These are phyloP conservation scores for Amblyopsis rosae DNA, from an alignment of 2,113 vertebrate genomes.

Conservation along the genomic window DNA sequence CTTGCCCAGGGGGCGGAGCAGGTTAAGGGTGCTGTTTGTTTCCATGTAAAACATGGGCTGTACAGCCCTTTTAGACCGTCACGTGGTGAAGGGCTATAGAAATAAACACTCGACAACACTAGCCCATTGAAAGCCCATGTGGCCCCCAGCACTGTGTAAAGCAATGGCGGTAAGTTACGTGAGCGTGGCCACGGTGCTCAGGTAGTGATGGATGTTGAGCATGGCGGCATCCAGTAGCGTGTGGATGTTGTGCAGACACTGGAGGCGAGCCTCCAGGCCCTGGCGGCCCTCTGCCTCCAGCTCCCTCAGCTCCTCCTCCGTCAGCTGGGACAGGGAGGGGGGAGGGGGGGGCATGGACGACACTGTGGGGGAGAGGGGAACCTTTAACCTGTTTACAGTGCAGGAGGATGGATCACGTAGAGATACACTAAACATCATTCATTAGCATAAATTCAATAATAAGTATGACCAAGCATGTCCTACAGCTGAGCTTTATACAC, in stretches of 20 bases:
- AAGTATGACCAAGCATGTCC: too few relatives aligned
- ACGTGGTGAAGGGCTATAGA: too few relatives aligned
- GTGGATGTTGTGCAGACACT: constrained; percentile 95
- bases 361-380: constrained; percentile 66
- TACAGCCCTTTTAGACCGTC: too few relatives aligned
- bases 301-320: constrained; percentile 86
- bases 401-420: not conserved
- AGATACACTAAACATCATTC: not conserved
- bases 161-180: constrained; percentile 65
- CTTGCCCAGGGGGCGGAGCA: too few relatives aligned
- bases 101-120: too few relatives aligned
- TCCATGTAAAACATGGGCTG: too few relatives aligned
- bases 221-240: constrained; percentile 92
- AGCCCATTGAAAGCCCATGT: too few relatives aligned
- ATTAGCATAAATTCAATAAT: not conserved
- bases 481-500: too few relatives aligned
- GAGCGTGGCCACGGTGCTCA: constrained; percentile 85
- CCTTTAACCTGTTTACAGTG: not conserved
- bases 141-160: too few relatives aligned
- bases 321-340: constrained; percentile 85
- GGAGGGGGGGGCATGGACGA: constrained; percentile 92
- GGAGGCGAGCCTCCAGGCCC: constrained; percentile 88
- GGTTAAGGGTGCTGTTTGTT: too few relatives aligned
- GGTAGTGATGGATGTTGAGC: constrained; percentile 97
- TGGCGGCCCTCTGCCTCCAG: constrained; percentile 90